Base-by-base conservation (phyloP, 2,888 invertebrate genomes). In the Ennomos fuscantarius region DNA sequence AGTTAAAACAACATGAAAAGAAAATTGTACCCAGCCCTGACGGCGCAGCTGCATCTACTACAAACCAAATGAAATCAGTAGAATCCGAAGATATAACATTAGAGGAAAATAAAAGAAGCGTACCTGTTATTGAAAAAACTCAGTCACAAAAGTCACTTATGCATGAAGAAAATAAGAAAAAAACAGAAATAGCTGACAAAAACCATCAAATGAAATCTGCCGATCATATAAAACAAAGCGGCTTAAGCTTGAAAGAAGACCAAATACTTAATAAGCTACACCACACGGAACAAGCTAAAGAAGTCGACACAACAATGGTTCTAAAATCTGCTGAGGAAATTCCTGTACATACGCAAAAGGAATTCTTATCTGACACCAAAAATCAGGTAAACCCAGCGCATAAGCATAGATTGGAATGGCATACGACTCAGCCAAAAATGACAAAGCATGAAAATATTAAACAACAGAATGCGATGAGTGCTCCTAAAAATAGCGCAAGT, bases 301-400 rank as follows among this genome's bases (percentile, higher is more conserved):
- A 62, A 55, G 49, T 43, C 15, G 60, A 56, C 3, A 42, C 40
- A 8, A 36, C 45, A 24, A 63, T 68, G 56, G 42, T 66, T 33
- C 48, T 45, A 1, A 73, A 67, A 58, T 60, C 68, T 47, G 61
- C 56, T 12, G 68, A 70, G 10, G 63, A 62, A 41, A 36, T 40
- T 31, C 31, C 47, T 13, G 47, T 52, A n/a, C 59, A 42, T 15
- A n/a, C 15, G 11, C 43, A 48, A 13, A 40, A 50, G 10, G 24
- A 58, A 10, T 34, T 45, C 1, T 8, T 45, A 11, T 10, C 24
- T 34, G 47, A 51, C 10, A 42, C 36, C 8, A 44, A 51, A 46
- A 36, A 24, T 9, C 43, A 56, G 35, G 42, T 47, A 46, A 36
- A 41, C 10, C n/a, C 39, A 36, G n/a, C 35, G 13, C 48, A 52